Evolutionary conservation across 2,797 vertebrate species (phyloP).

Genomic region (Sus cebifrons): DNA sequence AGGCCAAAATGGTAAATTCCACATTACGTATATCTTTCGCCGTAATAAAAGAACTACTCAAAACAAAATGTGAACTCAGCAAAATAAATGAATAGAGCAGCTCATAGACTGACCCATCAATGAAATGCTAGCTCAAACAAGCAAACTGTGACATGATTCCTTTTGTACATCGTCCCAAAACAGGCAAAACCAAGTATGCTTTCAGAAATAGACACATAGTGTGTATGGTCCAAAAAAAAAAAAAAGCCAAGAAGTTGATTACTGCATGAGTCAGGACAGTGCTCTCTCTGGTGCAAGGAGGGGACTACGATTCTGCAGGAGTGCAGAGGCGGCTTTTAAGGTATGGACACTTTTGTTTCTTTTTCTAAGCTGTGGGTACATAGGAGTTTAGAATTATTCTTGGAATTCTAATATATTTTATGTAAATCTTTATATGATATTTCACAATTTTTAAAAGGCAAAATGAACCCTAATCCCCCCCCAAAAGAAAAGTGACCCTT

Average conservation of each 20-base stretch:
- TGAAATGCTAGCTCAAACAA: neutral
- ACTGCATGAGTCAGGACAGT: neutral
- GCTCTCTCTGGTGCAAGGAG: neutral
- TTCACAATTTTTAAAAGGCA: slow-evolving; percentile 30
- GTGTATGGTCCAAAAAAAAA: too few species aligned
- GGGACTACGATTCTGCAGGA: neutral
- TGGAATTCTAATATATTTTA: neutral
- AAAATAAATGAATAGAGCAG: neutral
- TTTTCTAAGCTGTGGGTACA: neutral
- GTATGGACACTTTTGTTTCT: neutral
- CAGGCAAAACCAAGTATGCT: neutral
- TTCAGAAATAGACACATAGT: neutral
- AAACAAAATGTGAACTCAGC: neutral
- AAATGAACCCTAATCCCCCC: neutral
- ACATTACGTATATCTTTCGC: neutral
- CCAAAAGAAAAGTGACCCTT: neutral
- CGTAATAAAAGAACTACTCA: neutral
- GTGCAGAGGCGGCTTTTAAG: neutral
- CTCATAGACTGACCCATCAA: neutral
- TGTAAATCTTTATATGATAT: neutral
- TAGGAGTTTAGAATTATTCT: neutral
- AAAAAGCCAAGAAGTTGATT: neutral
- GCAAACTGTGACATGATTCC: neutral
- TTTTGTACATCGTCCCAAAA: neutral
- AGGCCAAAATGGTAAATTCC: neutral